Conservation (phyloP, 2,888 invertebrate genomes). For the Hypsopygia costalis region DNA sequence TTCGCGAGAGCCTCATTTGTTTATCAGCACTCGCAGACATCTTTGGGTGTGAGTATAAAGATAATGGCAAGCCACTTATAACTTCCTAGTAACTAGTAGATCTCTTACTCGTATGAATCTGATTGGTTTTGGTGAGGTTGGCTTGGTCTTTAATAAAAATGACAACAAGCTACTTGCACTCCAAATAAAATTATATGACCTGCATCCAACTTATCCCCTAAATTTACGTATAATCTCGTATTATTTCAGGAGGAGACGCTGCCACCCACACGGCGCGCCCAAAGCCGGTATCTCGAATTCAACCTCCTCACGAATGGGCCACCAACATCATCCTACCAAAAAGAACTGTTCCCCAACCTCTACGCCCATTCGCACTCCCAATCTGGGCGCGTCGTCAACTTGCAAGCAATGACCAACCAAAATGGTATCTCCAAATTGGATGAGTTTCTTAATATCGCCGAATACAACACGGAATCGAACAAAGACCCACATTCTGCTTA, state of each 20-base stretch:
- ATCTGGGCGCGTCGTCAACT: conserved; percentile 24
- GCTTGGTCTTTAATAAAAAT: no score
- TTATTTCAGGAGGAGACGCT: conserved; percentile 44
- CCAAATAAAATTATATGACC: no score
- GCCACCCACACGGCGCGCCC: conserved; percentile 31
- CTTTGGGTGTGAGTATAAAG: no score
- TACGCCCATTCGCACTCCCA: conserved; percentile 30
- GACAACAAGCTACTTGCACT: no score
- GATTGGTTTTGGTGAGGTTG: no score
- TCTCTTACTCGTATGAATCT: no score
- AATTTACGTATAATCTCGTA: no score
- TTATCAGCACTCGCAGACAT: no score
- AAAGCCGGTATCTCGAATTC: conserved; percentile 47
- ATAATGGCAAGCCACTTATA: no score
- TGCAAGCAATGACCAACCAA: conserved; percentile 27
- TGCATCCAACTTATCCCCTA: no score
- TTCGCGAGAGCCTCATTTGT: no score
- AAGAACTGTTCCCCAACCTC: conserved; percentile 36
- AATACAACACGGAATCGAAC: conserved; percentile 28
- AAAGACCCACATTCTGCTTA: conserved; percentile 43
- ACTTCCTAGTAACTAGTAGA: no score
- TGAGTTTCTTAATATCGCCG: conserved; percentile 31
- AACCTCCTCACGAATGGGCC: conserved; percentile 39
- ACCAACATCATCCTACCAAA: conserved; percentile 36
- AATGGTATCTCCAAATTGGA: conserved; percentile 35